Base-by-base conservation (phyloP, 1,140 invertebrate genomes). In the Sitophilus oryzae region DNA sequence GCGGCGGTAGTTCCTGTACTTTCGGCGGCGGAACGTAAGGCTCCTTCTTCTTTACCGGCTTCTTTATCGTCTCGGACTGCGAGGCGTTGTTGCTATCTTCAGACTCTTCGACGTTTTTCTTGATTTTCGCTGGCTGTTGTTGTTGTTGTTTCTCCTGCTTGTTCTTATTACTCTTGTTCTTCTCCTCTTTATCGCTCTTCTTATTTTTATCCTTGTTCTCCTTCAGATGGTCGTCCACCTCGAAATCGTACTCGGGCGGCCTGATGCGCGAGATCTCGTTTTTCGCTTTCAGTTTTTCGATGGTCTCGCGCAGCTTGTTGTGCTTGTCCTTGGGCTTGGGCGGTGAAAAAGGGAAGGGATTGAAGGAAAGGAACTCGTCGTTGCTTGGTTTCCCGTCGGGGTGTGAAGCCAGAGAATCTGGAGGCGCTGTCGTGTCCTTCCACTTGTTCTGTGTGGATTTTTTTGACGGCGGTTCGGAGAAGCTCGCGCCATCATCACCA, bases 211-310 rank as follows among this genome's bases (percentile, higher is more conserved):
- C 66, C 53, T 65, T 63, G 46, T 63, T 59, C 30, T 63, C 59
- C 48, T 65, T 64, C n/a, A 56, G 22, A 18, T 62, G 56, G 21
- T 67, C 58, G 18, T 60, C 58, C 15, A 58, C 45, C 51, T 63
- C 60, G 25, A 61, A 60, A 30, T 61, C 55, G 21, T 43, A 46
- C 23, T 62, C 44, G 1, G 40, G 19, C 50, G 54, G 40, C 49
- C 63, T 58, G 1, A 63, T 6, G 44, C 62, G 58, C 6, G 73
- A 72, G 14, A 74, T 69, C 63, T 82, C 79, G 66, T 74, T 80
- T 65, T 79, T 80, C 1, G 78, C 75, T 70, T 83, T 84, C 16
- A 84, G 59, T 61, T 82, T 84, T 65, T 83, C 82, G 36, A 80
- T 80, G 5, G 77, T 81, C 68, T 81, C 78, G 43, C 74, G 70